Conservation (phyloP, 2,797 vertebrate species). For the Gastrophryne carolinensis region DNA sequence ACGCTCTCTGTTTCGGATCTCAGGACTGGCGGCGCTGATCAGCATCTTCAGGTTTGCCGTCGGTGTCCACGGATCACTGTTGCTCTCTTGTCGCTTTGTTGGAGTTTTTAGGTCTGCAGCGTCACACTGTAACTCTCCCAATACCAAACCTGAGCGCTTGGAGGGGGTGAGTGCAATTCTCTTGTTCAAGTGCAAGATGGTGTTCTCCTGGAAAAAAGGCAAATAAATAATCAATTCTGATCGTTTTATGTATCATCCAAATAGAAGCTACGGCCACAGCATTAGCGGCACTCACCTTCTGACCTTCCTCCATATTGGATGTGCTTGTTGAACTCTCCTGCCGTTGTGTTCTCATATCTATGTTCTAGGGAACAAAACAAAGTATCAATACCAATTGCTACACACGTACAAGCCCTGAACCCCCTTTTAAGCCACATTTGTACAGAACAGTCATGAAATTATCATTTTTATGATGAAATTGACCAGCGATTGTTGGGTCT, state of each 20-base stretch:
- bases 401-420: too few species aligned
- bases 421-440: too few species aligned
- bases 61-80: conserved; percentile 92
- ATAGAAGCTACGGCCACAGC: neutral
- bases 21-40: conserved; percentile 90
- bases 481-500: too few species aligned
- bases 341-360: neutral
- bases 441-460: too few species aligned
- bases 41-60: conserved; percentile 96
- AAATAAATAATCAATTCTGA: neutral
- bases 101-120: conserved; percentile 82
- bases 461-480: too few species aligned
- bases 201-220: conserved; percentile 70
- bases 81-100: conserved; percentile 77
- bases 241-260: neutral
- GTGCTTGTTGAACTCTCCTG: neutral
- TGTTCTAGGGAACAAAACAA: neutral
- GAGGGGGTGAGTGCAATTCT: conserved; percentile 60
- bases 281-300: conserved; percentile 19
- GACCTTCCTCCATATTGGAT: conserved; percentile 17
- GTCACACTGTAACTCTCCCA: conserved; percentile 61
- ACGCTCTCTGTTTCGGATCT: conserved; percentile 88
- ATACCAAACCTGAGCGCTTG: conserved; percentile 58
- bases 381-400: too few species aligned
- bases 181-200: conserved; percentile 64